Evolutionary conservation across 2,888 invertebrate genomes (phyloP).

Genomic region (Yponomeuta sedellus): DNA sequence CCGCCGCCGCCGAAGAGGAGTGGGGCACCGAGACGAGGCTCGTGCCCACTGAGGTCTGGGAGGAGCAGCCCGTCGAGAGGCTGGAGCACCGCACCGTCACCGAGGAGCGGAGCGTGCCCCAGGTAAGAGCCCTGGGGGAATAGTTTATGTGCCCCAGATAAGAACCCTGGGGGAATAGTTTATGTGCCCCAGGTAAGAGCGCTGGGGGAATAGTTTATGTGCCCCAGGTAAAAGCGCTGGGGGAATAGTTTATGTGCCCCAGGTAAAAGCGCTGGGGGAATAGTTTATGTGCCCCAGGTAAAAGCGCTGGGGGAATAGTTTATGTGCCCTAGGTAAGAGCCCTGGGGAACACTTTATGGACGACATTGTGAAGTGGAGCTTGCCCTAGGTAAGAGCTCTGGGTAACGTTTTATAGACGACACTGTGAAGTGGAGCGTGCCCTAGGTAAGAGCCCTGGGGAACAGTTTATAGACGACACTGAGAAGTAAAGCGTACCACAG

Average conservation of each 20-base stretch:
- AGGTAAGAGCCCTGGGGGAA: constrained; percentile 68
- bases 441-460: constrained; percentile 74
- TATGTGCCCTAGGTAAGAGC: not conserved
- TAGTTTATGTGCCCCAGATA: not conserved
- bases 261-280: no score
- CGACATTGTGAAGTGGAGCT: constrained; percentile 85
- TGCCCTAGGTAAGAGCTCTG: constrained; percentile 82
- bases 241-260: not conserved
- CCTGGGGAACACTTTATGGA: constrained; percentile 81
- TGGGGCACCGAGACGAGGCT: constrained; percentile 87
- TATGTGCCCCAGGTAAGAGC: not conserved
- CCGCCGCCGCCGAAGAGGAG: constrained; percentile 79
- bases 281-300: not conserved
- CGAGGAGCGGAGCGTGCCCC: constrained; percentile 91
- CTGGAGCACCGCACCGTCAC: constrained; percentile 90
- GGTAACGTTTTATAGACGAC: not conserved
- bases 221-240: not conserved
- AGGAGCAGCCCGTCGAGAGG: constrained; percentile 91
- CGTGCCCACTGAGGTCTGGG: constrained; percentile 94
- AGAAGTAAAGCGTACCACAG: constrained; percentile 89
- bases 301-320: constrained; percentile 45
- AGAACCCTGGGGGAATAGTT: not conserved
- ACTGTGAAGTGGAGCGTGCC: constrained; percentile 86
- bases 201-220: not conserved
- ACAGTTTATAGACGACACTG: not conserved